Conservation (phyloP, 1,140 invertebrate species). For the Drosophila yakuba region DNA sequence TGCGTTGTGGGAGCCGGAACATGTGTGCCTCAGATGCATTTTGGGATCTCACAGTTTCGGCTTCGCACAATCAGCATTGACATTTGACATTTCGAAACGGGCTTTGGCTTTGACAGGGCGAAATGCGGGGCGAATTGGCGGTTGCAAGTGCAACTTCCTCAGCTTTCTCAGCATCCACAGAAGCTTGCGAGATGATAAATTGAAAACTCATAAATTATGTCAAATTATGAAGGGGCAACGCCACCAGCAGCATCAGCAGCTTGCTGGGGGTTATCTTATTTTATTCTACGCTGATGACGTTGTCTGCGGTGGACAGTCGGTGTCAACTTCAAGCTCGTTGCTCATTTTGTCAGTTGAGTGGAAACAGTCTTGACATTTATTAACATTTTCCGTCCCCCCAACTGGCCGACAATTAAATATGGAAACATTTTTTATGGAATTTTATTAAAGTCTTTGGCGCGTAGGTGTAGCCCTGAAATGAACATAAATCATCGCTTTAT, state of each 20-base stretch:
- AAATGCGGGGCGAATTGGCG: slow-evolving; percentile 49
- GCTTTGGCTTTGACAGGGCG: slow-evolving; percentile 28
- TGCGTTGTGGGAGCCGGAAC: slow-evolving; percentile 40
- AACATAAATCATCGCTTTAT: slow-evolving; percentile 72
- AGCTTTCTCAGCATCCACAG: neutral
- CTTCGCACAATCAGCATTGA: slow-evolving; percentile 50
- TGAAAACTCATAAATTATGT: slow-evolving; percentile 81
- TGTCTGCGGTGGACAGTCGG: slow-evolving; percentile 35
- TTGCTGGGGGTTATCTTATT: slow-evolving; percentile 4
- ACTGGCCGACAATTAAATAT: slow-evolving; percentile 65
- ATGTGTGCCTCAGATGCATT: slow-evolving; percentile 72
- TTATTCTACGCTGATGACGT: slow-evolving; percentile 30
- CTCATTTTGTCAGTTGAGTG: slow-evolving; percentile 71
- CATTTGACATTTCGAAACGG: slow-evolving; percentile 65
- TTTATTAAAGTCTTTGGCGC: slow-evolving; percentile 53
- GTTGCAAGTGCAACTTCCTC: slow-evolving; percentile 25
- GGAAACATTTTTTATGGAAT: slow-evolving; percentile 43
- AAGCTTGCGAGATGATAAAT: slow-evolving; percentile 55
- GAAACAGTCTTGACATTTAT: slow-evolving; percentile 79
- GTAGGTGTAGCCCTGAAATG: slow-evolving; percentile 39
- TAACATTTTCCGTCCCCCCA: slow-evolving; percentile 55
- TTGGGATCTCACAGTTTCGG: slow-evolving; percentile 17
- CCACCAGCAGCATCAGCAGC: slow-evolving; percentile 1
- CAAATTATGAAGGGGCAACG: slow-evolving; percentile 53
- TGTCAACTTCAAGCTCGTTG: slow-evolving; percentile 64